A percentile compares a stretch with the other conserved stretches of the same genome.
Evolutionary conservation across 2,797 vertebrate genomes (phyloP).

Genomic region (Takifugu ocellatus): DNA sequence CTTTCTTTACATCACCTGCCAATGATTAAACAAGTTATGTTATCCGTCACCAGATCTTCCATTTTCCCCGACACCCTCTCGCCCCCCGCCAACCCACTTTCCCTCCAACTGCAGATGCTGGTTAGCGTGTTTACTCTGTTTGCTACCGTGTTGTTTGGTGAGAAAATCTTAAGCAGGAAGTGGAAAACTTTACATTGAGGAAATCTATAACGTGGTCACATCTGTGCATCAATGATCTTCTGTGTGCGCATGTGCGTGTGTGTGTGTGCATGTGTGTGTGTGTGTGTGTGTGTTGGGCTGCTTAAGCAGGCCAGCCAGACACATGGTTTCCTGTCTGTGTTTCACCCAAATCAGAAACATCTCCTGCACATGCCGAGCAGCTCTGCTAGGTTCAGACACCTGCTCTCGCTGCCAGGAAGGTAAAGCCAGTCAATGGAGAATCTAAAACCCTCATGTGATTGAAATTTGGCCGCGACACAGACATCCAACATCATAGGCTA

Average conservation of each 20-base stretch:
- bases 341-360: constrained; percentile 85
- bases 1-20: not conserved
- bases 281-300: not conserved
- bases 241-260: constrained; percentile 1
- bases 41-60: not conserved
- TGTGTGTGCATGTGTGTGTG: constrained; percentile 2
- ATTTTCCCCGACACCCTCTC: not conserved
- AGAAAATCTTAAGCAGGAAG: constrained; percentile 42
- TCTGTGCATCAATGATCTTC: not conserved
- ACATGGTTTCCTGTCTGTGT: constrained; percentile 96
- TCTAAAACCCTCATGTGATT: too few relatives aligned
- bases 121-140: constrained; percentile 7
- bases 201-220: constrained; percentile 40
- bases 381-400: constrained; percentile 36
- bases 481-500: too few relatives aligned
- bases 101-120: not conserved
- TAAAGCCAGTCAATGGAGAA: not conserved
- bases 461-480: too few relatives aligned
- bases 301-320: constrained; percentile 69
- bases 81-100: constrained; percentile 1
- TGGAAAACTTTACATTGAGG: constrained; percentile 34
- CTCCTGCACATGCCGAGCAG: constrained; percentile 78
- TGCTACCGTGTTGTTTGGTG: constrained; percentile 8
- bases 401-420: constrained; percentile 21
- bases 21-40: not conserved